Base-by-base conservation (phyloP, 2,888 invertebrate species). In the Melolontha melolontha region DNA sequence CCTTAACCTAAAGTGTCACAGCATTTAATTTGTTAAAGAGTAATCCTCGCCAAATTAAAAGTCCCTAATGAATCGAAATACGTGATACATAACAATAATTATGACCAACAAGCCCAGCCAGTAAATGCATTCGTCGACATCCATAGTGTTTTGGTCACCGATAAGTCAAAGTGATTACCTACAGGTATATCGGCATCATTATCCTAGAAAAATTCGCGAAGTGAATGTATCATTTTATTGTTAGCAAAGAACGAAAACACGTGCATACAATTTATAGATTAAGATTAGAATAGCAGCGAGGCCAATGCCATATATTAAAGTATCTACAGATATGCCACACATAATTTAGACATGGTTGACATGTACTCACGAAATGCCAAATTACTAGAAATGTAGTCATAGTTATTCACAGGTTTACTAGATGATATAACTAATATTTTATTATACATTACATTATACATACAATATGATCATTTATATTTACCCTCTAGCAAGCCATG, bases 91-190 rank as follows among this genome's bases (percentile, higher is more conserved):
- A 8, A 71, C 12, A 14, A 66, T 67, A 12, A 69, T 8, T 16
- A 69, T 2, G 10, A 70, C 68, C 27, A 68, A 51, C 11, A 73
- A 40, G 16, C 70, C 72, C 12, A 71, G 27, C 70, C 71, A 73
- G 66, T 71, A 71, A 22, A 71, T 64, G 22, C 68, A 66, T 12
- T 55, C 63, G 47, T 70, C 64, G 6, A 68, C 27, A 27, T 70
- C 68, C 59, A 64, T 64, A 34, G 16, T 16, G 42, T 12, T 10
- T 62, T 7, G 8, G 14, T 22, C 22, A 22, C 22, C 22, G 22
- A 22, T 22, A 22, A 2, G 22, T 17, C 16, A 44, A 16, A 47
- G 8, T 8, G 16, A 8, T 16, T 44, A 39, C 40, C n/a, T 59
- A 47, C 14, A 7, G 5, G 34, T 42, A 42, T 6, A n/a, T 49